Conservation (phyloP, 2,113 vertebrate genomes). For the Amazona guildingii region DNA sequence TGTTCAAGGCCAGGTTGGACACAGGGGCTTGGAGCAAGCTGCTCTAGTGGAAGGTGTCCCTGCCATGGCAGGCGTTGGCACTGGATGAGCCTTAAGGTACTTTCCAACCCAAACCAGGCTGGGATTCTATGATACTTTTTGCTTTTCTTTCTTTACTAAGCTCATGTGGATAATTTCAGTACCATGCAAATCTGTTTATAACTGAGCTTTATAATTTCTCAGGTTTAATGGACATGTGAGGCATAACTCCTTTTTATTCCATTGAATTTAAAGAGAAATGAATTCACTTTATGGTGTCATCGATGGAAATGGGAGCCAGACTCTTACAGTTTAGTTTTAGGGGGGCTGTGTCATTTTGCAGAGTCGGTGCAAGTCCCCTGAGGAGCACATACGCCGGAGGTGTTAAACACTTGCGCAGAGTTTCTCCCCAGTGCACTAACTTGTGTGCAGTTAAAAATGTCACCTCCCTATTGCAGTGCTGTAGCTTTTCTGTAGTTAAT, state of each 20-base stretch:
- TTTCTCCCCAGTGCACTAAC: not conserved
- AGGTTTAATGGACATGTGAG: not conserved
- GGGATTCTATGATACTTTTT: not conserved
- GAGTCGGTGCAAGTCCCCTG: rapidly evolving
- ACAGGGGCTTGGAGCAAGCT: not conserved
- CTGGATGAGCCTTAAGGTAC: not conserved
- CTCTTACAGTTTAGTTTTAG: rapidly evolving
- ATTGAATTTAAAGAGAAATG: not conserved
- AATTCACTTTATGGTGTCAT: not conserved
- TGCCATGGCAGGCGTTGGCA: rapidly evolving
- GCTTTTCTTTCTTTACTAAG: not conserved
- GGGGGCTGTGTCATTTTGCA: not conserved
- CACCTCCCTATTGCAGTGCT: not conserved
- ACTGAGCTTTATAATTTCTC: not conserved
- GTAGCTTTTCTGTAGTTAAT: not conserved
- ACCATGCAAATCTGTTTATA: not conserved
- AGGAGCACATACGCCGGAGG: not conserved
- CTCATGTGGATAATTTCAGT: not conserved
- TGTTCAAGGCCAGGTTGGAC: no score
- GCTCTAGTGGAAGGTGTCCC: not conserved
- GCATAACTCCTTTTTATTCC: not conserved
- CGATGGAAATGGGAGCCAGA: not conserved
- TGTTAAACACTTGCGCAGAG: not conserved
- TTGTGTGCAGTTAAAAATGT: not conserved
- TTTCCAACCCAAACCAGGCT: not conserved